Evolutionary conservation across 2,888 invertebrate species (phyloP).

Genomic region (Agrochola litura): DNA sequence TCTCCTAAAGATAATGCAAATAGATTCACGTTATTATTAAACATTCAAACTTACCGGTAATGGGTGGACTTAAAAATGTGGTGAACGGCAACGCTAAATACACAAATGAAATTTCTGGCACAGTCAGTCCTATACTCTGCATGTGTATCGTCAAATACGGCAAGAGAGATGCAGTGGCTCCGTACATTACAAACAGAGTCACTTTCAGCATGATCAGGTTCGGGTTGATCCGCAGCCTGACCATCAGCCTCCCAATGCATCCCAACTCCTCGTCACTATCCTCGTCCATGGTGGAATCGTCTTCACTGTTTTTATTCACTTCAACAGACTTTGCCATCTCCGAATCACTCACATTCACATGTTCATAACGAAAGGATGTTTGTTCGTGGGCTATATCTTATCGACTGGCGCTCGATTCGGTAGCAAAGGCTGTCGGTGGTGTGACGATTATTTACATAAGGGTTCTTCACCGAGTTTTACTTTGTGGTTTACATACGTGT

Average conservation of each 20-base stretch:
- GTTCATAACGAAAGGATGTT: conserved; percentile 80
- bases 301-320: conserved; percentile 86
- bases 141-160: conserved; percentile 97
- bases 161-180: conserved; percentile 95
- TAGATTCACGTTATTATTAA: conserved; percentile 30
- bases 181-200: conserved; percentile 95
- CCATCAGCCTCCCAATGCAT: conserved; percentile 85
- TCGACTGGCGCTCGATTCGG: conserved; percentile 85
- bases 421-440: conserved; percentile 75
- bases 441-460: conserved; percentile 84
- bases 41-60: conserved; percentile 91
- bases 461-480: conserved; percentile 65
- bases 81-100: conserved; percentile 96
- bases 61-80: conserved; percentile 95
- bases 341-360: conserved; percentile 76
- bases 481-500: conserved; percentile 58
- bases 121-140: conserved; percentile 96
- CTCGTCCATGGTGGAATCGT: conserved; percentile 86
- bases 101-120: conserved; percentile 96
- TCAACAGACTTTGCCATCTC: conserved; percentile 84
- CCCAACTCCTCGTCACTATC: conserved; percentile 82
- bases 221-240: conserved; percentile 92
- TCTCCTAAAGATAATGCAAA: conserved; percentile 38
- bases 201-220: conserved; percentile 95
- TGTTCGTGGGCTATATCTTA: conserved; percentile 83